Evolutionary conservation across 2,113 vertebrate species (phyloP), one percentile per base, ranked within the genome.

Genomic region (Tenrec ecaudatus): DNA sequence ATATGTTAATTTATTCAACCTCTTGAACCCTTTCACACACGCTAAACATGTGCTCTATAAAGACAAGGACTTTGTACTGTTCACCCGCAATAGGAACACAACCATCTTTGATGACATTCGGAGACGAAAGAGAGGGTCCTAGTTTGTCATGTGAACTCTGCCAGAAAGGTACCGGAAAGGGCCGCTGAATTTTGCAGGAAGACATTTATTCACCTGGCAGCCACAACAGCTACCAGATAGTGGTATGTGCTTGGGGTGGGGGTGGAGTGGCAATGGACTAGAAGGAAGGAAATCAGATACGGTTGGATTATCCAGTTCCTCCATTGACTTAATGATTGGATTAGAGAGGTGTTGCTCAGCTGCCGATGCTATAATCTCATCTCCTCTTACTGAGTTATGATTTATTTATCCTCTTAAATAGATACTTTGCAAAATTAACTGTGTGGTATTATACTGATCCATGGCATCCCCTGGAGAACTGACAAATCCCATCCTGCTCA

Each of bases 391-490:
- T 81, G 69, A 19, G 71, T 86, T 92, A 38, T 80, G 82, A 47
- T 76, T 83, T 94, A 78, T 92, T 91, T 94, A 84, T 82, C 80
- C 53, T 93, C 66, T 94, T 92, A 96, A 95, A 80, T 58, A 88
- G 29, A 82, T 17, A 84, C 57, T 84, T 94, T 38, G 53, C 33
- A 87, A 92, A 92, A 88, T 20, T 78, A 60, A 95, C 25, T 29
- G 20, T 75, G 11, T 31, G 36, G 15, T 73, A 64, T 94, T 83
- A 66, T 38, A 5, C 36, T 75, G 43, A 86, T 89, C 71, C 43
- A 2, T 90, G 43, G 43, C 38, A 84, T 75, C 3, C 79, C 82
- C 88, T 71, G 27, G 89, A 89, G 85, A 90, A 73, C 71, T 20
- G 62, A 58, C n/a, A 96, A 75, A 94, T 88, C 62, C 78, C 62